Evolutionary conservation across 2,113 vertebrate genomes (phyloP).

Genomic region (Pseudois nayaur): DNA sequence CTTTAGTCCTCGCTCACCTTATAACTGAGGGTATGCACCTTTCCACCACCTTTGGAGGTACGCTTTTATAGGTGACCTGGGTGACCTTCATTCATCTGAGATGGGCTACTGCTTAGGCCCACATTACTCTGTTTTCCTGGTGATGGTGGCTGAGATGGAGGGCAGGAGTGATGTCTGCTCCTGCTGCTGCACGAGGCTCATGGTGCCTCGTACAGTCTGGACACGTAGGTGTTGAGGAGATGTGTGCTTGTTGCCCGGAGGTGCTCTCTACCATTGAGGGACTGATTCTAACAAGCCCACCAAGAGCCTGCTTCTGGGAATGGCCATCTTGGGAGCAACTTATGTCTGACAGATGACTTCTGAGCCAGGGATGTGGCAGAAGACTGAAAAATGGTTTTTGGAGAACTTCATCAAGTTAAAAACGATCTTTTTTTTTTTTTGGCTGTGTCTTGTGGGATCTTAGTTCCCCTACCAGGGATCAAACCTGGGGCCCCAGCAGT

Average conservation of each 20-base stretch:
- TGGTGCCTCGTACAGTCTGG: no score
- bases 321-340: background rate
- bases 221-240: background rate
- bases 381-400: background rate
- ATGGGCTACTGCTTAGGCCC: background rate
- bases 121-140: background rate
- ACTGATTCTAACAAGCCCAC: background rate
- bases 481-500: background rate
- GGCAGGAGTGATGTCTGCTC: background rate
- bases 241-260: no score
- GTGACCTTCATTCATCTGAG: background rate
- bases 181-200: no score
- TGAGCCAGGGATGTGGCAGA: background rate
- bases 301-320: background rate
- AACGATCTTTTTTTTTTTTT: background rate
- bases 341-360: background rate
- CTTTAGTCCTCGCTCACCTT: background rate
- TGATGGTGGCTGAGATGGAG: background rate
- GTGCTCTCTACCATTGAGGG: background rate
- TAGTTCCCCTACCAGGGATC: background rate
- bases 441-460: background rate
- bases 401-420: background rate
- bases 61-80: background rate
- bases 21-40: background rate
- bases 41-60: background rate